These are phyloP conservation scores for Acronicta leporina DNA, from an alignment of 2,888 invertebrate genomes.

Conservation along the genomic window DNA sequence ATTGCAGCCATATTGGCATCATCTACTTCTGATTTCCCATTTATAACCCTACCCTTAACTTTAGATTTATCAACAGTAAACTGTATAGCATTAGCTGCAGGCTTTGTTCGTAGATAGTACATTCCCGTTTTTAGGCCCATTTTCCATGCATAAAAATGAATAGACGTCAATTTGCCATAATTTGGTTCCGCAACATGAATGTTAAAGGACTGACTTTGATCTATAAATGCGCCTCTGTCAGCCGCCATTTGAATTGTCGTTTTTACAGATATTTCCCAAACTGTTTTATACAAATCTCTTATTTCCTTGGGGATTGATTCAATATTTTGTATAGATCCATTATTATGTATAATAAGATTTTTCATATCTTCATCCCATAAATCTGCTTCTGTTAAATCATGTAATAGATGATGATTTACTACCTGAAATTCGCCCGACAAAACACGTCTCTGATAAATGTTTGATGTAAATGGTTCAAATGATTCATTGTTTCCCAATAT, in stretches of 20 bases:
- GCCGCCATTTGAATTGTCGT: conserved; percentile 98
- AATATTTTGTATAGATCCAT: conserved; percentile 98
- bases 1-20: conserved; percentile 92
- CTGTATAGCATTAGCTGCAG: conserved; percentile 98
- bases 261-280: conserved; percentile 99
- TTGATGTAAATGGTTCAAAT: conserved; percentile 99
- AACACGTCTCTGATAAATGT: conserved; percentile 98
- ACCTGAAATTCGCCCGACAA: conserved; percentile 98
- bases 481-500: conserved; percentile 99
- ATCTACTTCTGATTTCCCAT: conserved; percentile 72
- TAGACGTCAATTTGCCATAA: conserved; percentile 97
- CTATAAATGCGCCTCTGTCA: conserved; percentile 99
- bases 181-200: conserved; percentile 98
- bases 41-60: conserved; percentile 63
- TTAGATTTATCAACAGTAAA: conserved; percentile 97
- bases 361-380: conserved; percentile 99
- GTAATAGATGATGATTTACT: conserved; percentile 98
- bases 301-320: conserved; percentile 95
- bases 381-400: conserved; percentile 96
- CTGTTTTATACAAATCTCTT: conserved; percentile 97
- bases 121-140: conserved; percentile 99
- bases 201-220: conserved; percentile 99
- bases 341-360: conserved; percentile 96
- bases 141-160: conserved; percentile 99
- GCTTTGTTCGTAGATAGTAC: conserved; percentile 99